These are phyloP conservation scores for Prosopocoilus inquinatus DNA, from an alignment of 2,888 invertebrate genomes.

Conservation along the genomic window DNA sequence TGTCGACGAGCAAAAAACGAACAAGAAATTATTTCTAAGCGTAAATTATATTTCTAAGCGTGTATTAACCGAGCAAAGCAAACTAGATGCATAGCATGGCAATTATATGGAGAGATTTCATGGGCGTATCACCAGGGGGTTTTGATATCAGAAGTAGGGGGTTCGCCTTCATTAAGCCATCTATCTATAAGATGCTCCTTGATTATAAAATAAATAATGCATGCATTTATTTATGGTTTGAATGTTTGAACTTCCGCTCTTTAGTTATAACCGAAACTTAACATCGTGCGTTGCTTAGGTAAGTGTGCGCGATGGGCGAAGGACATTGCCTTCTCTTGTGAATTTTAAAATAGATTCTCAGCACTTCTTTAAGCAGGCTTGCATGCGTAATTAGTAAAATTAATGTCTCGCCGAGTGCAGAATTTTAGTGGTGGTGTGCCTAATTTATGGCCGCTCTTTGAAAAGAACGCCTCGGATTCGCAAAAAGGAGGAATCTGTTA, in stretches of 20 bases:
- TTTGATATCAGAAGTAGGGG: neutral
- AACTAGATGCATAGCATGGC: neutral
- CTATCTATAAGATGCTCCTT: no score
- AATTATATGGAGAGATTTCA: neutral
- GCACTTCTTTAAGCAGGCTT: constrained; percentile 1
- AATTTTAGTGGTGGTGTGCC: constrained; percentile 9
- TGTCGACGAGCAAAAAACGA: constrained; percentile 8
- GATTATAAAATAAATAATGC: no score
- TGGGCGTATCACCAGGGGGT: neutral
- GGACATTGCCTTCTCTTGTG: constrained; percentile 9
- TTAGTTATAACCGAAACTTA: no score
- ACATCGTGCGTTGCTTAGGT: neutral
- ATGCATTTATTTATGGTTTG: no score
- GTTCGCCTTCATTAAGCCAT: no score
- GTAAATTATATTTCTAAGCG: neutral
- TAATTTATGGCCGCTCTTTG: no score
- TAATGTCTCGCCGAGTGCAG: constrained; percentile 18
- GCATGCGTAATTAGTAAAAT: constrained; percentile 20
- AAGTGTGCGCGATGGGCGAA: neutral
- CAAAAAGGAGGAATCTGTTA: no score
- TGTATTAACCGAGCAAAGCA: neutral
- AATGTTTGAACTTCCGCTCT: no score
- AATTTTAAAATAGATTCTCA: constrained; percentile 10
- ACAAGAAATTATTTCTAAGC: neutral
- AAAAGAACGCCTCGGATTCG: no score